A percentile compares a stretch with the other conserved stretches of the same genome.
Evolutionary conservation across 2,113 vertebrate genomes (phyloP).

Genomic region (Notarius lentiginosus): DNA sequence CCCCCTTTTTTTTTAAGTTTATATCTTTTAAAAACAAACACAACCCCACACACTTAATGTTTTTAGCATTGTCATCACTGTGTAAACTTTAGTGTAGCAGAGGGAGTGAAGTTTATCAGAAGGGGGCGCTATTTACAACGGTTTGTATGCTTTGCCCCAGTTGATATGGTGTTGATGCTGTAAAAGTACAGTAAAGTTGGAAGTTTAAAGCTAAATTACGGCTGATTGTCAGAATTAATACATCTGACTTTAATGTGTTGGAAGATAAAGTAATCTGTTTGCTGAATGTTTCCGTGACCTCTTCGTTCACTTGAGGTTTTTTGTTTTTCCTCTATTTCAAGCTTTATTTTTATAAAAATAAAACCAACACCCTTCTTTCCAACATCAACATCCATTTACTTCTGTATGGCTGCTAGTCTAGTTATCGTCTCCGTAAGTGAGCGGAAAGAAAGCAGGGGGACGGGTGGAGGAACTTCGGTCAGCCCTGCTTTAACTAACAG

Average conservation of each 20-base stretch:
- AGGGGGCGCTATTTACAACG: conserved; percentile 30
- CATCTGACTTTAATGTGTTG: neutral
- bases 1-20: neutral
- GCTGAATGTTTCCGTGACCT: neutral
- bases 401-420: neutral
- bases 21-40: no score
- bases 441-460: neutral
- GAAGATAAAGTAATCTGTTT: neutral
- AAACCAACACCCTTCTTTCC: no score
- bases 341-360: no score
- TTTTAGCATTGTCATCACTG: neutral
- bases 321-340: no score
- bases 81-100: neutral
- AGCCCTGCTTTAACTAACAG: neutral
- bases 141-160: neutral
- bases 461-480: neutral
- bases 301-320: neutral
- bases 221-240: neutral
- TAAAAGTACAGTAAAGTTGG: neutral
- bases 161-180: neutral
- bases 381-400: neutral
- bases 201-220: neutral
- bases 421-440: neutral
- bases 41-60: neutral
- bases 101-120: neutral